Percentiles rank a stretch among this genome's conserved stretches.
phyloP scores from a whole-genome alignment of 2,113 vertebrate species.

The Tylochromis polylepis region DNA sequence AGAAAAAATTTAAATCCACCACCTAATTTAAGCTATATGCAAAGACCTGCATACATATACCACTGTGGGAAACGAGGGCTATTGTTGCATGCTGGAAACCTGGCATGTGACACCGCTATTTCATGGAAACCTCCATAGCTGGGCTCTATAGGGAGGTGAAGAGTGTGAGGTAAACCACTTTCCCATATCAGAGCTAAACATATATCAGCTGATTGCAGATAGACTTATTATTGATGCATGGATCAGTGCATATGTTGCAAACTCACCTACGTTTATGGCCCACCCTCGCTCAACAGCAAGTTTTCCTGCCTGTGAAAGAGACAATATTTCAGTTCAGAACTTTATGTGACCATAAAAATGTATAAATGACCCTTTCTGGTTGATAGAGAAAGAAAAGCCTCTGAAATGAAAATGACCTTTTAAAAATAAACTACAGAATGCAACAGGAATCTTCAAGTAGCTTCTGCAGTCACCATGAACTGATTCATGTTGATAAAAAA shows the following conservation, averaged over 20 bases:
- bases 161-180: background rate
- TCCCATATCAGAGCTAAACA: background rate
- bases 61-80: background rate
- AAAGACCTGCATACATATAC: background rate
- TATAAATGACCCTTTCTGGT: background rate
- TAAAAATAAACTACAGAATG: background rate
- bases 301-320: constrained; percentile 84
- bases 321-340: background rate
- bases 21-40: background rate
- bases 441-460: background rate
- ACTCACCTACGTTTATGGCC: constrained; percentile 90
- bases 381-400: background rate
- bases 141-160: background rate
- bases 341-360: background rate
- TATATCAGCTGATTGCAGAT: background rate
- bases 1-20: background rate
- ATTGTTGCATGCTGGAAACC: background rate
- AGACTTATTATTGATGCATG: background rate
- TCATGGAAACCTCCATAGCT: fast-evolving
- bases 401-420: background rate
- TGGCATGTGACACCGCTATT: background rate
- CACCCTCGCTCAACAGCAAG: constrained; percentile 93
- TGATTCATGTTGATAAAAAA: background rate
- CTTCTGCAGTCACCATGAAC: background rate
- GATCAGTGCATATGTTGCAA: background rate